A percentile compares a stretch with the other conserved stretches of the same genome.
Conservation (phyloP, 2,888 invertebrate species). For the Dioctria linearis region DNA sequence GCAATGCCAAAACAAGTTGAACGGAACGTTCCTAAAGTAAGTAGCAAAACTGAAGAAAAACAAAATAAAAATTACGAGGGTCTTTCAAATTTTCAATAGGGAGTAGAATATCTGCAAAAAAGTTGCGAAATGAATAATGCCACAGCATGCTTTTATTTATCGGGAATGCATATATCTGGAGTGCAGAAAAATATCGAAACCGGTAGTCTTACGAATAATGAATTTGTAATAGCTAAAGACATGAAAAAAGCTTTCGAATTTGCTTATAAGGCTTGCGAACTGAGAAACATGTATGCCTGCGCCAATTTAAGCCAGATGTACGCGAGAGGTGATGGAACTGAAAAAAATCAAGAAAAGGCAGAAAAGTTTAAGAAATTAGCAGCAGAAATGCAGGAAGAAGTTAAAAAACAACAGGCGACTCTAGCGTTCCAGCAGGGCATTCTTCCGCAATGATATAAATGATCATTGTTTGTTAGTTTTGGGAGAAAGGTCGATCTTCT, state of each 20-base stretch:
- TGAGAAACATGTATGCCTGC: conserved; percentile 90
- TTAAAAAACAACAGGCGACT: conserved; percentile 73
- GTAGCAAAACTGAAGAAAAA: conserved; percentile 24
- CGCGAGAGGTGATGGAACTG: conserved; percentile 85
- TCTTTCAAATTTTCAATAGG: conserved; percentile 65
- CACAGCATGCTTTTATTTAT: conserved; percentile 85
- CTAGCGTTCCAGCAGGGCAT: conserved; percentile 75
- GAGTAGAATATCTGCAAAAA: conserved; percentile 76
- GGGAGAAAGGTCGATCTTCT: neutral
- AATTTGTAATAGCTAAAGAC: conserved; percentile 77
- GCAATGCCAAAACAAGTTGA: conserved; percentile 72
- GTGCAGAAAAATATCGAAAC: conserved; percentile 75
- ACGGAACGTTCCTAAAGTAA: conserved; percentile 75
- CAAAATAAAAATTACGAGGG: neutral
- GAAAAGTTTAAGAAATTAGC: conserved; percentile 82
- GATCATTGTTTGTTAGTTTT: neutral
- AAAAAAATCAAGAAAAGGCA: conserved; percentile 79
- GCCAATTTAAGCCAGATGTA: conserved; percentile 93
- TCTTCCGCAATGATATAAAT: conserved; percentile 42
- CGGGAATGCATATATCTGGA: conserved; percentile 84
- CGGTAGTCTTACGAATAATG: conserved; percentile 68
- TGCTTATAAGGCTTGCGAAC: conserved; percentile 85
- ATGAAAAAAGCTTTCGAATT: conserved; percentile 84
- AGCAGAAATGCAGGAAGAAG: conserved; percentile 79
- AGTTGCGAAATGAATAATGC: conserved; percentile 76